phyloP scores from a whole-genome alignment of 2,797 vertebrate genomes.

The Phoxinus dragarum region DNA sequence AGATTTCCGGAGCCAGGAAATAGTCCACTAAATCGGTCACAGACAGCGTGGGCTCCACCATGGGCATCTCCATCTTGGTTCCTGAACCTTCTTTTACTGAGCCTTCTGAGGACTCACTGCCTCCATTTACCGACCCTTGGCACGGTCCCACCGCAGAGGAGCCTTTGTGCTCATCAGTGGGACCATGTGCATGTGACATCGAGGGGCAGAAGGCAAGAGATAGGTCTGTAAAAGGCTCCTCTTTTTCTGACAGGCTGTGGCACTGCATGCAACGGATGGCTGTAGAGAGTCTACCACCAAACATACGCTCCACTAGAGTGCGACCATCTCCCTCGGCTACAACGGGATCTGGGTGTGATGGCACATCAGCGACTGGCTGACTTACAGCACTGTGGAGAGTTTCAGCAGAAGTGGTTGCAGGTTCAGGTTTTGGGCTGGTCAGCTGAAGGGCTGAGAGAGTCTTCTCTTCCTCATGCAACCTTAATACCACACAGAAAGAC shows the following conservation, averaged over 20 bases:
- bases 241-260: constrained; percentile 91
- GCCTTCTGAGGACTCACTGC: constrained; percentile 74
- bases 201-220: constrained; percentile 95
- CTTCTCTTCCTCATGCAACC: constrained; percentile 97
- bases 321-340: constrained; percentile 71
- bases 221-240: constrained; percentile 96
- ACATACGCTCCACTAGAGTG: constrained; percentile 94
- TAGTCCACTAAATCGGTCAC: constrained; percentile 95
- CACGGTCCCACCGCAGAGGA: constrained; percentile 61
- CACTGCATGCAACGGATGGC: constrained; percentile 93
- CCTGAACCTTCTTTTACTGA: constrained; percentile 54
- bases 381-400: constrained; percentile 54
- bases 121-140: constrained; percentile 81
- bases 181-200: constrained; percentile 64
- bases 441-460: constrained; percentile 81
- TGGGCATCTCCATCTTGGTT: constrained; percentile 65
- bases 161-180: constrained; percentile 65
- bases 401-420: constrained; percentile 47
- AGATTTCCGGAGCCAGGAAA: constrained; percentile 95
- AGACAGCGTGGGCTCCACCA: constrained; percentile 79
- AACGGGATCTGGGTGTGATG: constrained; percentile 47
- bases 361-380: constrained; percentile 65
- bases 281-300: constrained; percentile 91
- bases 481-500: constrained; percentile 63
- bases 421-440: constrained; percentile 69